Evolutionary conservation across 2,888 invertebrate genomes (phyloP).

Genomic region (Busseola fusca): DNA sequence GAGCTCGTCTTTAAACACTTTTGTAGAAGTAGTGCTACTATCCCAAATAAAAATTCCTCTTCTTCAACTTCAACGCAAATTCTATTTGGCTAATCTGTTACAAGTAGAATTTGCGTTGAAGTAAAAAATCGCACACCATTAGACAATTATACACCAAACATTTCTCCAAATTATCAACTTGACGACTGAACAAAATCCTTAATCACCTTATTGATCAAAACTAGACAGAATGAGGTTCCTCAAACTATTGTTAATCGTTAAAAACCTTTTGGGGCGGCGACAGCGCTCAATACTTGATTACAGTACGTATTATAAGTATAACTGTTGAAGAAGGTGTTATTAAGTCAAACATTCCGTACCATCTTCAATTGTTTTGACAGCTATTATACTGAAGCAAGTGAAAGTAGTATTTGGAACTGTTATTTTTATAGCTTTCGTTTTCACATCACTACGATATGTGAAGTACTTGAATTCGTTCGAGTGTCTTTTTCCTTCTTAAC

Average conservation of each 20-base stretch:
- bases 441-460: conserved; percentile 53
- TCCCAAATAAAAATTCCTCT: conserved; percentile 3
- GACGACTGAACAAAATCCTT: conserved; percentile 22
- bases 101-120: conserved; percentile 15
- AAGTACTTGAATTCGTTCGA: conserved; percentile 53
- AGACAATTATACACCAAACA: conserved; percentile 4
- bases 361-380: conserved; percentile 59
- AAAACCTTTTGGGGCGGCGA: conserved; percentile 17
- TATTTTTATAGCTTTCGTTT: conserved; percentile 60
- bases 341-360: conserved; percentile 43
- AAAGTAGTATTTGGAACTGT: conserved; percentile 55
- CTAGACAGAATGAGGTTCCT: conserved; percentile 45
- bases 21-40: neutral
- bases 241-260: conserved; percentile 29
- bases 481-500: conserved; percentile 58
- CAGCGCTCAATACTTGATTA: conserved; percentile 45
- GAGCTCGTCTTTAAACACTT: neutral
- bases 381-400: conserved; percentile 51
- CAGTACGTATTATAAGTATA: conserved; percentile 23
- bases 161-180: conserved; percentile 20
- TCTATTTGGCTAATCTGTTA: neutral
- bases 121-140: conserved; percentile 25
- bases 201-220: conserved; percentile 48
- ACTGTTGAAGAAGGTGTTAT: conserved; percentile 47
- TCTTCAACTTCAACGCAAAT: neutral